These are phyloP conservation scores for Campoplex nolae DNA, from an alignment of 2,888 invertebrate genomes.

Conservation along the genomic window DNA sequence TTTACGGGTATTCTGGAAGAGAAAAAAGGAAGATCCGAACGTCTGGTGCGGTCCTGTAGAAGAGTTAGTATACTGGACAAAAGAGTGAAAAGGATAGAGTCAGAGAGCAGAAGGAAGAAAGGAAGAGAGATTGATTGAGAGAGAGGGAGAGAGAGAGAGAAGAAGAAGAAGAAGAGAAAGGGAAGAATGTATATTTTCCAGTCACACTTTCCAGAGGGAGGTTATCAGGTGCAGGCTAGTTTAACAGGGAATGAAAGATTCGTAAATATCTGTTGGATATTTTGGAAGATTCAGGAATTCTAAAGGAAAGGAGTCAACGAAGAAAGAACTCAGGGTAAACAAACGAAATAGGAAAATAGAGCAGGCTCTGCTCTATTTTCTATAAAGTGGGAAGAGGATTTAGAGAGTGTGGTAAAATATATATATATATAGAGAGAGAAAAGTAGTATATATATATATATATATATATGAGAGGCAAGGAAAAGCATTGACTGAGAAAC, in stretches of 20 bases:
- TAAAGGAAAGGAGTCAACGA: neutral
- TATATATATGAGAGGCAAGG: neutral
- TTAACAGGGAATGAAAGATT: conserved; percentile 11
- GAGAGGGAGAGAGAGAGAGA: conserved; percentile 7
- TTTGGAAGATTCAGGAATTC: neutral
- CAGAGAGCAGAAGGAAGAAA: neutral
- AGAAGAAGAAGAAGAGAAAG: too few relatives aligned
- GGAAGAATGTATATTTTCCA: neutral
- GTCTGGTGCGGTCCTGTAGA: neutral
- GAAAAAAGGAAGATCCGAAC: conserved; percentile 1
- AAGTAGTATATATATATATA: neutral
- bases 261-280: conserved; percentile 25
- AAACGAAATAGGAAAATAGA: conserved; percentile 35
- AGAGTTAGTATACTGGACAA: neutral
- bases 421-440: conserved; percentile 4
- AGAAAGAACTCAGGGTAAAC: conserved; percentile 5
- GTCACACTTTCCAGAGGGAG: neutral
- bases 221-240: conserved; percentile 1
- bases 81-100: conserved; percentile 11
- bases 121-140: too few relatives aligned
- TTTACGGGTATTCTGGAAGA: neutral
- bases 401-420: conserved; percentile 18
- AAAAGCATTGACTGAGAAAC: conserved; percentile 51
- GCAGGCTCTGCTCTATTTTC: neutral
- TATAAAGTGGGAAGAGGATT: neutral